Base-by-base conservation (phyloP, 2,797 vertebrate species). In the Xyrichtys novacula region DNA sequence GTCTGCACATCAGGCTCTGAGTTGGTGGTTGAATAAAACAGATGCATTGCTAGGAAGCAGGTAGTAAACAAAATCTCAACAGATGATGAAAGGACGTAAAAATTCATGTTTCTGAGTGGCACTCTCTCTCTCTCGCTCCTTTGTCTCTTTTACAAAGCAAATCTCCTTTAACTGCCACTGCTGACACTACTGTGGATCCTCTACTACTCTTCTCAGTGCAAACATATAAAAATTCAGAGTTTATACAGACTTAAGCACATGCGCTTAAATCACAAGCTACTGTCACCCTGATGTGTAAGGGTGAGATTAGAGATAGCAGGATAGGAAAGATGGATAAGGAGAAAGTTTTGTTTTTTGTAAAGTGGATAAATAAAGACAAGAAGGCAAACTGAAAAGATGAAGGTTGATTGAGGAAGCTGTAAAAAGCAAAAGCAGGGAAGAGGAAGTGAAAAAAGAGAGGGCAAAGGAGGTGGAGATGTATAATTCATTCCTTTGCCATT, bases 401-500 rank as follows among this genome's bases (percentile, higher is more conserved):
- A 64, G 25, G 63, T 44, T 34, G 34, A 66, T 29, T 19, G 23
- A 19, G 26, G 14, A 34, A 54, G 47, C 46, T 74, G 46, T 71
- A 42, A 68, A 71, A 76, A 47, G 28, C 20, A 25, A 63, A 32
- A 56, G 19, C 4, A 50, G 47, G 58, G 7, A 15, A 55, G 29
- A 53, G 23, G 8, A 31, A 28, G 48, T 43, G 22, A 34, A 71
- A 54, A 63, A 46, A 54, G 8, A 15, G 29, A 48, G 36, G 4
- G 15, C 12, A 47, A 36, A 29, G 57, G 14, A 67, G 47, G 53
- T 23, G 34, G 42, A 53, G 43, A 78, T 82, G 54, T 62, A 69
- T 86, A 59, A 83, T 84, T 72, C 46, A 84, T 71, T 54, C 44
- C 65, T 48, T 76, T 42, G 15, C 54, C 28, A 58, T 73, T 69